These are phyloP conservation scores for Thomomys bottae DNA, from an alignment of 2,113 vertebrate species.

Conservation along the genomic window DNA sequence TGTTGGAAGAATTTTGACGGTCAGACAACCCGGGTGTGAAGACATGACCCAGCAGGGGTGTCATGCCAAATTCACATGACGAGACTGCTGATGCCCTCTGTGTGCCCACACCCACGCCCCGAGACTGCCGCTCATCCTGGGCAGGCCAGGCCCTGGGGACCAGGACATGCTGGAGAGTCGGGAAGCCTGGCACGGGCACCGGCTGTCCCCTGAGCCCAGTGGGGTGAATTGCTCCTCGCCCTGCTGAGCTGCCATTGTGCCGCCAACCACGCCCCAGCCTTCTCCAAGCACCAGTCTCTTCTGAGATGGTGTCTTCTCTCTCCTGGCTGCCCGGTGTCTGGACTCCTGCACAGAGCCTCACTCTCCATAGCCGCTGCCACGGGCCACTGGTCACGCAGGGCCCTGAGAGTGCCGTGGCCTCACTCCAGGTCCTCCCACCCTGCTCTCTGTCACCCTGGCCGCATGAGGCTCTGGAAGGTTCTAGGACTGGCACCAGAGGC, in stretches of 20 bases:
- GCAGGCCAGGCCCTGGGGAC: background rate
- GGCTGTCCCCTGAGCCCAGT: background rate
- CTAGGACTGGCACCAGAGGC: background rate
- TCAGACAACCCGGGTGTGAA: constrained; percentile 89
- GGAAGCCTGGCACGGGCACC: background rate
- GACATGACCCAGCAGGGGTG: constrained; percentile 87
- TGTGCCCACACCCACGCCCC: background rate
- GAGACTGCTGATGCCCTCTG: constrained; percentile 87
- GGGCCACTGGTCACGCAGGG: background rate
- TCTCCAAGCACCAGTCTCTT: background rate
- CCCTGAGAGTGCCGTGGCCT: rapidly evolving
- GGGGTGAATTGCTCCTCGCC: background rate
- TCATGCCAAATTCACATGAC: constrained; percentile 90
- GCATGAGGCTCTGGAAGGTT: too few species aligned
- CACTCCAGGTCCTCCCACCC: background rate
- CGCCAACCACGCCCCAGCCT: background rate
- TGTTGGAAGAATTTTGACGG: constrained; percentile 82
- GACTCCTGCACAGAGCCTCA: background rate
- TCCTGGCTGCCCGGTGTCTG: background rate
- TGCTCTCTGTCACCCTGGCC: background rate
- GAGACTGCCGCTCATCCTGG: background rate
- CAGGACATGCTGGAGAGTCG: background rate
- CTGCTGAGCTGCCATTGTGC: too few species aligned
- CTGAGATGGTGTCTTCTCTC: background rate
- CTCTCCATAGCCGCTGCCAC: background rate